Percentiles rank a stretch among this genome's conserved stretches.
Evolutionary conservation across 2,797 vertebrate species (phyloP).

Genomic region (Sylvilagus floridanus): DNA sequence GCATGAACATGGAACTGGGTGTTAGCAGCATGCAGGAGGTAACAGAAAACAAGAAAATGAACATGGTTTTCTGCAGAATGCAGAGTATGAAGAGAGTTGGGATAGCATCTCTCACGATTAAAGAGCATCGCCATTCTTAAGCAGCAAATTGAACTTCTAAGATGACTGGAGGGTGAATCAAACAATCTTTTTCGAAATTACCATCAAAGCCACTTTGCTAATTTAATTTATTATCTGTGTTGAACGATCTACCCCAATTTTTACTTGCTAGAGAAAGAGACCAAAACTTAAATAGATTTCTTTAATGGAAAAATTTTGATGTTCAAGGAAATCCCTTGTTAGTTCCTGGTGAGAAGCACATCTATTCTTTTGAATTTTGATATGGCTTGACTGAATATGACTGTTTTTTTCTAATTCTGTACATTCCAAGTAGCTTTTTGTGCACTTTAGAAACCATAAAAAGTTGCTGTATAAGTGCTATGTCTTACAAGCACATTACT

Average conservation of each 20-base stretch:
- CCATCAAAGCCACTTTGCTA: background rate
- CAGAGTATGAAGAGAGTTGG: background rate
- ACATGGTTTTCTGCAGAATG: background rate
- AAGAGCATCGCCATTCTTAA: background rate
- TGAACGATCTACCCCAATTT: slow-evolving; percentile 14
- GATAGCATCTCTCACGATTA: background rate
- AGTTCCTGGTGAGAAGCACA: background rate
- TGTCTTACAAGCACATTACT: background rate
- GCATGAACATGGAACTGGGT: background rate
- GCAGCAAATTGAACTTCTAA: slow-evolving; percentile 1
- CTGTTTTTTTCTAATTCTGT: slow-evolving; percentile 10
- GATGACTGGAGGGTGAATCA: background rate
- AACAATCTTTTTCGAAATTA: slow-evolving; percentile 23
- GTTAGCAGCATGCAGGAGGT: background rate
- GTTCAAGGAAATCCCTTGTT: slow-evolving; percentile 16
- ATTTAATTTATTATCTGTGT: slow-evolving; percentile 50
- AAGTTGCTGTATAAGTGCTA: background rate
- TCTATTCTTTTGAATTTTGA: slow-evolving; percentile 29
- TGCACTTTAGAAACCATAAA: slow-evolving; percentile 28
- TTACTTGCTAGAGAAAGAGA: background rate
- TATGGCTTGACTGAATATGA: slow-evolving; percentile 20
- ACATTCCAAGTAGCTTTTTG: slow-evolving; percentile 17
- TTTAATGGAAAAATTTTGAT: slow-evolving; percentile 29
- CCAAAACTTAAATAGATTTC: background rate
- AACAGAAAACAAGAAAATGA: background rate